A percentile compares a stretch with the other conserved stretches of the same genome.
phyloP scores from a whole-genome alignment of 2,113 vertebrate species.

The Neopipo cinnamomea region DNA sequence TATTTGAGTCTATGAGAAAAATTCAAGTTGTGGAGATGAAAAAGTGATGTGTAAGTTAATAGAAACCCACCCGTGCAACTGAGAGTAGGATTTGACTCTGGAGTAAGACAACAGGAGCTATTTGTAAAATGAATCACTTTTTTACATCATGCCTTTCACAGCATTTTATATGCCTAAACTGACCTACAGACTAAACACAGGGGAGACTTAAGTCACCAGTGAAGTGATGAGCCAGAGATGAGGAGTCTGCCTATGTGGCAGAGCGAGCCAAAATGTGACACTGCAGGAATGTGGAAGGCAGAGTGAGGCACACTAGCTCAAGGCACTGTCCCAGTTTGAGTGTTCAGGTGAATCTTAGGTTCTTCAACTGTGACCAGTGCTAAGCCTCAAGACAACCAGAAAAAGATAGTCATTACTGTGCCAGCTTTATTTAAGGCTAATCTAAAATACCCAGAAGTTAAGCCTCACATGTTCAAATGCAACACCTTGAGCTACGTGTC shows the following conservation, averaged over 20 bases:
- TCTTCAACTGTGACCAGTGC: rapidly evolving
- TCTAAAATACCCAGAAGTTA: neutral
- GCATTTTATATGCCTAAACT: neutral
- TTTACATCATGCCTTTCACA: neutral
- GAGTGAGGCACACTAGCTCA: neutral
- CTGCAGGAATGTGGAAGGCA: neutral
- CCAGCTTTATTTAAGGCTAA: neutral
- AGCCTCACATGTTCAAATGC: neutral
- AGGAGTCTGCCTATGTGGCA: neutral
- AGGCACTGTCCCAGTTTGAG: neutral
- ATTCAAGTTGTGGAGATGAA: neutral
- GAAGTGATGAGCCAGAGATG: neutral
- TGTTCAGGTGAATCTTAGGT: neutral
- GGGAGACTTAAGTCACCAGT: neutral
- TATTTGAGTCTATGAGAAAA: neutral
- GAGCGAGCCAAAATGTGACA: neutral
- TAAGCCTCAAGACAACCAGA: neutral
- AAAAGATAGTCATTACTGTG: neutral
- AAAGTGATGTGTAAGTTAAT: neutral
- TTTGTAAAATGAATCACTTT: neutral
- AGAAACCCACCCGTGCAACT: neutral
- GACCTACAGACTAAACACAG: neutral
- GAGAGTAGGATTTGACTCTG: neutral
- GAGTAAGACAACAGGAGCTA: neutral
- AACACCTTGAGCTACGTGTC: neutral